Base-by-base conservation (phyloP, 2,113 vertebrate species). In the Nesoenas mayeri region DNA sequence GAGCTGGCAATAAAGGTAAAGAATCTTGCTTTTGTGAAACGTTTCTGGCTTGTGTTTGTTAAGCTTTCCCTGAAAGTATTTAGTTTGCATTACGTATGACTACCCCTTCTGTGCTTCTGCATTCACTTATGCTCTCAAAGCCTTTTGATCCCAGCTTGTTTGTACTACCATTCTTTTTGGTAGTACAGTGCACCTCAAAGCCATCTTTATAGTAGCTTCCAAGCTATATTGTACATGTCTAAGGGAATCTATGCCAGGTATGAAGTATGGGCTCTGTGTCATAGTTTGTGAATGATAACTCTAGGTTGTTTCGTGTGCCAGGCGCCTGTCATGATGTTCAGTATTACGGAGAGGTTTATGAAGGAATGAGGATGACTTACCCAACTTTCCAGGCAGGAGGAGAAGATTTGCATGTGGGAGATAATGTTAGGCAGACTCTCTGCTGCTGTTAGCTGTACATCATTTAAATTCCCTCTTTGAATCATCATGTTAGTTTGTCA, bases 391-490 rank as follows among this genome's bases (percentile, higher is more conserved):
- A 91, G 70, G 16, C 44, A 82, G 72, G 18, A 85, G n/a, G 11
- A 73, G 72, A 88, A 77, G 70, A 92, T 85, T 87, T 91, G 38
- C 83, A 79, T 6, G 9, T 51, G 51, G 71, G 61, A 79, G 66
- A 72, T 88, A 80, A 80, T 81, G 69, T 85, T 79, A 90, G 71
- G 31, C 67, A 71, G 50, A 54, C 74, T 86, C 62, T 72, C 50
- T 38, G 51, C 57, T 53, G 40, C 58, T 60, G 73, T 91, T 85
- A 82, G 74, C 73, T 92, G 85, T 82, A 96, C 95, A 96, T 89
- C 24, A 93, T 96, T 97, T 97, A 88, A 97, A 98, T 97, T 98
- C 92, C 94, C 96, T 97, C 94, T 97, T 96, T 97, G 97, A 98
- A 96, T 96, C 89, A 93, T 72, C 74, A 16, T 97, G 96, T 95